Conservation (phyloP, 2,113 vertebrate genomes). For the Coptodon rendalli region DNA sequence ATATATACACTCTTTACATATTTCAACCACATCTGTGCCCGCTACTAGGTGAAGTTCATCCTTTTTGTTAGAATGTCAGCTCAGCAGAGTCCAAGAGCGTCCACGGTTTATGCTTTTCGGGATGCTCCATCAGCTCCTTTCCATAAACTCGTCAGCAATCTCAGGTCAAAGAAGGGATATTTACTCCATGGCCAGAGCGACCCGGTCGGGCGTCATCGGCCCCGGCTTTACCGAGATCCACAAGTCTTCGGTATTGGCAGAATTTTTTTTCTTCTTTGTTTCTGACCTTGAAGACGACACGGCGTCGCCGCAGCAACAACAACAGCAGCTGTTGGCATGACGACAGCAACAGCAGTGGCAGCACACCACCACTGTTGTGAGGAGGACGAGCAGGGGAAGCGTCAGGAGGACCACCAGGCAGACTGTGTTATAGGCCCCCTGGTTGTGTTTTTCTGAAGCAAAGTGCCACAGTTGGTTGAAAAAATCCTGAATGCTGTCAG, state of each 20-base stretch:
- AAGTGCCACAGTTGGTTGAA: conserved; percentile 79
- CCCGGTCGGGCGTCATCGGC: conserved; percentile 76
- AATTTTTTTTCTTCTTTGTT: conserved; percentile 74
- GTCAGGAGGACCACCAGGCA: conserved; percentile 82
- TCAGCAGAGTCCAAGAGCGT: background rate
- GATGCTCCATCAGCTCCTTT: background rate
- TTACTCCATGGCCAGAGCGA: conserved; percentile 57
- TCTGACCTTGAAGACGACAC: conserved; percentile 32
- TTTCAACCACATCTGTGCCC: background rate
- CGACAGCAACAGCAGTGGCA: conserved; percentile 88
- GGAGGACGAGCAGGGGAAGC: conserved; percentile 78
- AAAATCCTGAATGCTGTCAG: conserved; percentile 76
- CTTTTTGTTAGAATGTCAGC: background rate
- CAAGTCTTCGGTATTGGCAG: conserved; percentile 79
- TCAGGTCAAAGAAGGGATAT: background rate
- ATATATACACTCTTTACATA: background rate
- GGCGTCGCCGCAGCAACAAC: background rate
- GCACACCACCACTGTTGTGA: conserved; percentile 77
- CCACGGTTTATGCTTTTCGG: background rate
- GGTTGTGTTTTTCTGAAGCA: conserved; percentile 77
- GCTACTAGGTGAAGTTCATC: background rate
- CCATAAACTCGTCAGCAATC: background rate
- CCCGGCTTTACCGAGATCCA: conserved; percentile 92
- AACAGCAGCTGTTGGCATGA: conserved; percentile 47
- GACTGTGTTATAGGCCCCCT: conserved; percentile 84